Conservation (phyloP, 2,797 vertebrate genomes). For the Hydrolagus colliei region DNA sequence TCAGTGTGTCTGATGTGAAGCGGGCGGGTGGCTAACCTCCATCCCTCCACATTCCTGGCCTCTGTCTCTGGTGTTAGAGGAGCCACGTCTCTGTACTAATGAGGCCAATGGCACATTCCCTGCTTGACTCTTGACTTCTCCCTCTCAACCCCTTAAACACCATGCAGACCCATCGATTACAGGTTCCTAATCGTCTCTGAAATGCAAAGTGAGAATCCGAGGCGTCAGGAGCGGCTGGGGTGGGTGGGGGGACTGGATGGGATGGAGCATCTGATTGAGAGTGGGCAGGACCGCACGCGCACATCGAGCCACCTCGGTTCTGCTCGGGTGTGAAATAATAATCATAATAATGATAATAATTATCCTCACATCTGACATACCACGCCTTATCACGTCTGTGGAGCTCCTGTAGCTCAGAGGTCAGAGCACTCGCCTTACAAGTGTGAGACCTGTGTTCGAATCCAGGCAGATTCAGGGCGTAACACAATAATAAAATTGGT, state of each 20-base stretch:
- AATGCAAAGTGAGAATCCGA: slow-evolving; percentile 46
- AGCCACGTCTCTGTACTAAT: slow-evolving; percentile 33
- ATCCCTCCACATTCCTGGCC: neutral
- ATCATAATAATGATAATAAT: too few relatives aligned
- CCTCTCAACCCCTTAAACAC: neutral
- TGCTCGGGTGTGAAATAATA: slow-evolving; percentile 38
- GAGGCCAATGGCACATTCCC: slow-evolving; percentile 37
- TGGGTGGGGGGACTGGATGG: slow-evolving; percentile 40
- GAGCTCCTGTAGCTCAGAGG: too few relatives aligned
- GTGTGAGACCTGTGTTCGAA: too few relatives aligned
- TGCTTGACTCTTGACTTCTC: slow-evolving; percentile 43
- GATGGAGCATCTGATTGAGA: neutral
- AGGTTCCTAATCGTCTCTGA: slow-evolving; percentile 42
- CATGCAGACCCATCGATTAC: slow-evolving; percentile 39
- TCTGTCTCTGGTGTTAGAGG: slow-evolving; percentile 26
- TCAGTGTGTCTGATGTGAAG: slow-evolving; percentile 35
- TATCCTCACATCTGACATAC: too few relatives aligned
- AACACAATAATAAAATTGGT: too few relatives aligned
- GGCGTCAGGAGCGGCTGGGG: slow-evolving; percentile 39
- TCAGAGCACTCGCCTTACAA: too few relatives aligned
- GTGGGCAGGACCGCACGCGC: neutral
- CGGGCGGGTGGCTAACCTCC: slow-evolving; percentile 26
- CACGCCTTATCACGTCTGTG: too few relatives aligned
- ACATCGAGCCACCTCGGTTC: neutral
- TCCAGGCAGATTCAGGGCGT: too few relatives aligned